Conservation (phyloP, 2,888 invertebrate species). For the Brassicogethes aeneus region DNA sequence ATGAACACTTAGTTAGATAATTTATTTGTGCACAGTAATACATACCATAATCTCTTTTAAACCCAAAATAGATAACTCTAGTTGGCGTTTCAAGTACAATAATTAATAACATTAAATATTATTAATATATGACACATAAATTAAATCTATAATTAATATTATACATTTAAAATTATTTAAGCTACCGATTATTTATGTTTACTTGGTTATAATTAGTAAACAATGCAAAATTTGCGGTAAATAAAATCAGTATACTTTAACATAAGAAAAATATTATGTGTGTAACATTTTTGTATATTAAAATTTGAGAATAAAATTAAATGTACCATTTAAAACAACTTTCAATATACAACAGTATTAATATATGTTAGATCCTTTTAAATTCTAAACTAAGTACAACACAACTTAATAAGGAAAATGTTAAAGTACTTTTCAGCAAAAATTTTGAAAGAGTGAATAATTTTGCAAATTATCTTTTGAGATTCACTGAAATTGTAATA, state of each 20-base stretch:
- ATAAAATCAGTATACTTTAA: too few species aligned
- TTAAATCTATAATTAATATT: constrained; percentile 22
- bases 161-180: constrained; percentile 21
- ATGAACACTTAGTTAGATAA: constrained; percentile 21
- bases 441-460: too few species aligned
- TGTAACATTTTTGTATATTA: too few species aligned
- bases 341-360: neutral
- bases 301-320: too few species aligned
- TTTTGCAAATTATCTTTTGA: too few species aligned
- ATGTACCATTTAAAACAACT: constrained; percentile 1
- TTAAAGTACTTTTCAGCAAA: constrained; percentile 13
- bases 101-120: constrained; percentile 28
- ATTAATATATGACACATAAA: constrained; percentile 32
- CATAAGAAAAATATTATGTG: too few species aligned
- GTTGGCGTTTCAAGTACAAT: constrained; percentile 6
- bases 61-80: constrained; percentile 12
- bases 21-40: constrained; percentile 26
- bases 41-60: constrained; percentile 26
- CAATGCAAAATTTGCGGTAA: neutral
- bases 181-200: constrained; percentile 23
- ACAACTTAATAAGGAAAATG: constrained; percentile 12
- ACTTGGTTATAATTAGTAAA: neutral
- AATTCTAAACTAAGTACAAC: constrained; percentile 29
- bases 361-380: neutral
- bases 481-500: too few species aligned